Base-by-base conservation (phyloP, 1,140 invertebrate genomes). In the Hypsibius dujardini region DNA sequence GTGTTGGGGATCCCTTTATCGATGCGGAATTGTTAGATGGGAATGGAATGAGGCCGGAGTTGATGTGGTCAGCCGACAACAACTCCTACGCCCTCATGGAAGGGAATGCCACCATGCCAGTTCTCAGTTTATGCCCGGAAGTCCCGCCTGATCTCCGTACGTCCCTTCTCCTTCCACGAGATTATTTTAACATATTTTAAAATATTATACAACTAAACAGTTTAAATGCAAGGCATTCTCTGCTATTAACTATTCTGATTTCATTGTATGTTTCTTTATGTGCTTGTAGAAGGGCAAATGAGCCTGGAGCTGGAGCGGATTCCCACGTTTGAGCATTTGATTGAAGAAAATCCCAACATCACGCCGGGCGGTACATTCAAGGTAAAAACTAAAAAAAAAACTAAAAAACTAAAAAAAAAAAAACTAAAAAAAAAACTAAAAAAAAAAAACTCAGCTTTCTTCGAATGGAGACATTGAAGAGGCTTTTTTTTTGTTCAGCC, bases 141-240 rank as follows among this genome's bases (percentile, higher is more conserved):
- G 74, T 76, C 47, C 76, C 77, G 70, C 71, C 75, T n/a, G 67
- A 47, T 1, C 71, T 77, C 47, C 62, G 76, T 77, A 73, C 75
- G 76, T 72, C 28, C n/a, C 14, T 14, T 1, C 46, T 67, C 7
- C 45, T 69, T 2, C 28, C 28, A 28, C 28, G 28, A 28, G 28
- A 28, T 28, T 28, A 28, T 28, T 28, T 28, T 28, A 28, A 28
- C 28, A 28, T 28, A 28, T 28, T 28, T 28, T 28, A 28, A 28
- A 28, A 28, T 2, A 72, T 2, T n/a, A 50, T 72, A 2, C 60
- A 47, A 1, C 47, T 72, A 40, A 42, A 47, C 46, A 42, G 15
- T n/a, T 46, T 47, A 42, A 28, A 46, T 72, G 46, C 71, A 42
- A 47, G 12, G 40, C 28, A 40, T 71, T 28, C 47, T 2, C 45